These are phyloP conservation scores for Drosophila paramelanica DNA, from an alignment of 2,888 invertebrate genomes.

Conservation along the genomic window DNA sequence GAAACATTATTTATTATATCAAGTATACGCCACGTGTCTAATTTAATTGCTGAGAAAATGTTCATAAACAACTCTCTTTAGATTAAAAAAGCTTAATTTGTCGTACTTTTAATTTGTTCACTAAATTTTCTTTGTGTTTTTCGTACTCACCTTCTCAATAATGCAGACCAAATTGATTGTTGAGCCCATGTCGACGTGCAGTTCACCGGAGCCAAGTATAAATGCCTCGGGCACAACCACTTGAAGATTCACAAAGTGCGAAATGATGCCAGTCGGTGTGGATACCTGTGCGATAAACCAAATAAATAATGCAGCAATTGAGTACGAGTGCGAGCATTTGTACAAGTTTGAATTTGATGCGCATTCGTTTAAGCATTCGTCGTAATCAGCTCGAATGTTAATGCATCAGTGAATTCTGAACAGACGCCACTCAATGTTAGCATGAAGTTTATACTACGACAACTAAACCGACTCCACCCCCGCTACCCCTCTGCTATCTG, in stretches of 20 bases:
- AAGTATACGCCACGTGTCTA: neutral
- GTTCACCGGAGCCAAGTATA: conserved; percentile 94
- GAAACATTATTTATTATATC: neutral
- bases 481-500: neutral
- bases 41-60: neutral
- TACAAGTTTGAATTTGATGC: conserved; percentile 54
- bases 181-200: conserved; percentile 95
- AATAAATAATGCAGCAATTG: conserved; percentile 72
- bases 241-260: conserved; percentile 94
- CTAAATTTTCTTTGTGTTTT: too few species aligned
- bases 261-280: conserved; percentile 92
- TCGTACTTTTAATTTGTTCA: neutral
- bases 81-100: neutral
- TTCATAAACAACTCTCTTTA: too few species aligned
- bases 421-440: conserved; percentile 30
- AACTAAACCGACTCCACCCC: neutral
- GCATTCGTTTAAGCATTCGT: conserved; percentile 34
- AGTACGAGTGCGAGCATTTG: conserved; percentile 14
- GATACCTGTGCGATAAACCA: conserved; percentile 88
- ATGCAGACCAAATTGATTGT: conserved; percentile 94
- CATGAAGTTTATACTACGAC: conserved; percentile 12
- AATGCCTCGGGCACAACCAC: conserved; percentile 95
- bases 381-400: conserved; percentile 67
- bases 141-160: conserved; percentile 92
- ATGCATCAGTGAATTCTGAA: conserved; percentile 65